Percentiles rank a stretch among this genome's conserved stretches.
These are phyloP conservation scores for Cetoscarus ocellatus DNA, from an alignment of 2,797 vertebrate genomes.

Conservation along the genomic window DNA sequence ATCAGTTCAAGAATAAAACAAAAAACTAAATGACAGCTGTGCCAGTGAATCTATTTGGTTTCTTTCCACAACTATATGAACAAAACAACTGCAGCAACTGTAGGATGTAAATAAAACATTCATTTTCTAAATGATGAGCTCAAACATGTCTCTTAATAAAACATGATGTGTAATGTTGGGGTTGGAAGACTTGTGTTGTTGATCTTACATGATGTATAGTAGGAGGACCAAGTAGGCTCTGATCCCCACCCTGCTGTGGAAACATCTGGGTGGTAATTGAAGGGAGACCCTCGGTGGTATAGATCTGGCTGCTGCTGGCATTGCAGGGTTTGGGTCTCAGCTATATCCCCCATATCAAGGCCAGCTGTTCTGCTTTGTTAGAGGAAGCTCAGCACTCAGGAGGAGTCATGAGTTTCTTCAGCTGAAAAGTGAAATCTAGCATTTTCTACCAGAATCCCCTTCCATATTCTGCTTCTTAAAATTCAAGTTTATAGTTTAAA, in stretches of 20 bases:
- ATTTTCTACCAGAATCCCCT: slow-evolving; percentile 13
- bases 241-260: slow-evolving; percentile 52
- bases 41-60: too few relatives aligned
- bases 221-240: slow-evolving; percentile 43
- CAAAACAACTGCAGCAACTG: background rate
- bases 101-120: background rate
- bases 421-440: slow-evolving; percentile 46
- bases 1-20: too few relatives aligned
- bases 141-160: background rate
- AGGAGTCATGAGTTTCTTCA: slow-evolving; percentile 54
- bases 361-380: slow-evolving; percentile 79
- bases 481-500: too few relatives aligned
- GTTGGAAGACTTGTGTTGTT: slow-evolving; percentile 4
- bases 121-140: background rate
- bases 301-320: slow-evolving; percentile 55
- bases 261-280: slow-evolving; percentile 82
- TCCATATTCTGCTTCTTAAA: background rate
- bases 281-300: slow-evolving; percentile 64
- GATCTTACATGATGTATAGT: slow-evolving; percentile 5
- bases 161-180: slow-evolving; percentile 2
- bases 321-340: slow-evolving; percentile 60
- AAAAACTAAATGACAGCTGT: too few relatives aligned
- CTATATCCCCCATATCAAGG: slow-evolving; percentile 72
- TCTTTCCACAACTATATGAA: too few relatives aligned
- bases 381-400: slow-evolving; percentile 51